Base-by-base conservation (phyloP, 2,888 invertebrate species). In the Halocaridina rubra region DNA sequence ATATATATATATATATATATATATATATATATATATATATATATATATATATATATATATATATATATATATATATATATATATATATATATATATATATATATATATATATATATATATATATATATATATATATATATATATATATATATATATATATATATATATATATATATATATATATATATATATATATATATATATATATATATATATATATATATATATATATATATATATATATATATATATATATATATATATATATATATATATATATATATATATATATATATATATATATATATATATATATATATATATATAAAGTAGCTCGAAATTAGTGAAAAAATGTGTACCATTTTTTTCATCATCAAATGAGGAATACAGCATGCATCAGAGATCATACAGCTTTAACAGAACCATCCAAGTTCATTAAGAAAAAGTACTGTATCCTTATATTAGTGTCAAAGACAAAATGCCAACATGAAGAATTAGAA, bases 71-170 rank as follows among this genome's bases (percentile, higher is more conserved):
- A n/a, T n/a, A n/a, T n/a, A n/a, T n/a, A n/a, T n/a, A n/a, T n/a
- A n/a, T n/a, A n/a, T 75, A 53, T 75, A 75, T 75, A 53, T 75
- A 75, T 75, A 75, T 75, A 75, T 75, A 75, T 75, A 76, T 46
- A 53, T 33, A 13, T 74, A 74, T 32, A 74, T 74, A 74, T 32
- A 32, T 33, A 30, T 72, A 72, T 72, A 72, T 75, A 75, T 75
- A 75, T 57, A 75, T 72, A 72, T 72, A 33, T 72, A 72, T 72
- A 72, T 72, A 72, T 72, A 72, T 72, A 33, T 72, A 72, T 72
- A 33, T 72, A 72, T 72, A 72, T 72, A 72, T 33, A 32, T 72
- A 33, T 33, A 33, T 72, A 72, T 33, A 33, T 72, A 67, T 67
- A 67, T 67, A 67, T 67, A 67, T 67, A 67, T 67, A 67, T 67